Conservation (phyloP, 2,888 invertebrate species). For the Troglohyphantes excavatus region DNA sequence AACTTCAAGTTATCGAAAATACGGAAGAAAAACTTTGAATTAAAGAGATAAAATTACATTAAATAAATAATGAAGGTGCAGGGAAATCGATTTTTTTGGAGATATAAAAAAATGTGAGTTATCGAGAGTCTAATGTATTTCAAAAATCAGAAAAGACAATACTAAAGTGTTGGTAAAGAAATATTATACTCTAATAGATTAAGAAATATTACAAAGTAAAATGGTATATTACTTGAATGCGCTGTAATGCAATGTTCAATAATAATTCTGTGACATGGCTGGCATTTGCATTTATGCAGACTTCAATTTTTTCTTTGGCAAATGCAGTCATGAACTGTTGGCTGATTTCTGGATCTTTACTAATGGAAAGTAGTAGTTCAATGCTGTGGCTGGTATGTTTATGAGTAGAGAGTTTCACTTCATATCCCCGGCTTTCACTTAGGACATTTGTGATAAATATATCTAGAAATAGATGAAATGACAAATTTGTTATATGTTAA, state of each 20-base stretch:
- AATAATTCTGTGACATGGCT: slow-evolving; percentile 68
- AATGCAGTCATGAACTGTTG: slow-evolving; percentile 64
- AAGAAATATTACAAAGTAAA: no score
- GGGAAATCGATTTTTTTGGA: no score
- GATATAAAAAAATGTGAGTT: no score
- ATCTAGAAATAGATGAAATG: slow-evolving; percentile 41
- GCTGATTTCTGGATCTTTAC: slow-evolving; percentile 19
- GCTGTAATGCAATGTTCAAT: slow-evolving; percentile 48
- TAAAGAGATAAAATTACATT: no score
- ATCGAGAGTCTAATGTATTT: no score
- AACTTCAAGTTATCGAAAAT: no score
- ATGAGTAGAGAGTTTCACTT: slow-evolving; percentile 53
- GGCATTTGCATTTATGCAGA: slow-evolving; percentile 60
- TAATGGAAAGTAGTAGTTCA: slow-evolving; percentile 42
- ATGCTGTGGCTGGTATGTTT: slow-evolving; percentile 46
- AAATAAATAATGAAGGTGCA: no score
- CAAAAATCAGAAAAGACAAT: no score
- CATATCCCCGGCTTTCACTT: slow-evolving; percentile 46
- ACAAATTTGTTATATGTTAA: no score
- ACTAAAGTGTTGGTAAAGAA: no score
- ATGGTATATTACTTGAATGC: slow-evolving; percentile 73
- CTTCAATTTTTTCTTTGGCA: slow-evolving; percentile 30
- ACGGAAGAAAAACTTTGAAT: no score
- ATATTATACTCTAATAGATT: no score
- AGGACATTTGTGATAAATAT: slow-evolving; percentile 56